phyloP scores from a whole-genome alignment of 2,888 invertebrate genomes.

The Xanthostigma xanthostigma region DNA sequence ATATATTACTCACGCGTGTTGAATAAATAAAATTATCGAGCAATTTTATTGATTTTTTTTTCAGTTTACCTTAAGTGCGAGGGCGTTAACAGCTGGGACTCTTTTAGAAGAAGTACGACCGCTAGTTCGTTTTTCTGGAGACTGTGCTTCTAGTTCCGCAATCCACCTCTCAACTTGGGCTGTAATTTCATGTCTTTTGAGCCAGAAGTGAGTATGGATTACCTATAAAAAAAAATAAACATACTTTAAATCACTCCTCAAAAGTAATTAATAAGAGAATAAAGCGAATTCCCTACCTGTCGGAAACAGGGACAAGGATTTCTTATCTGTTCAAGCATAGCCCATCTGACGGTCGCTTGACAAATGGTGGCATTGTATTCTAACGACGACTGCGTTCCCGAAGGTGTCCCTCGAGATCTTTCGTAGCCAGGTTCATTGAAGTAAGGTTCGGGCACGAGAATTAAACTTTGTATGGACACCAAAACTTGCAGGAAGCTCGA shows the following conservation, averaged over 20 bases:
- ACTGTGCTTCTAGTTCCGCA: conserved; percentile 66
- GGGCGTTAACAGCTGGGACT: conserved; percentile 34
- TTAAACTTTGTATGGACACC: conserved; percentile 84
- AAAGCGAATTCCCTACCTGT: conserved; percentile 38
- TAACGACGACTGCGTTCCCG: conserved; percentile 76
- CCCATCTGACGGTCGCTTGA: conserved; percentile 91
- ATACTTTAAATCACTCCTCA: not conserved
- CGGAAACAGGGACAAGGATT: conserved; percentile 85
- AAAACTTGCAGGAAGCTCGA: conserved; percentile 87
- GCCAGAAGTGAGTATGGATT: conserved; percentile 86
- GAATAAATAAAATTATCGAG: too few species aligned
- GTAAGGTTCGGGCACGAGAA: conserved; percentile 84
- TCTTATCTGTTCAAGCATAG: conserved; percentile 84
- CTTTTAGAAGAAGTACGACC: conserved; percentile 44
- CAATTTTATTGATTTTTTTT: too few species aligned
- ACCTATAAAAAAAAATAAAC: conserved; percentile 37
- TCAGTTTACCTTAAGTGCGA: conserved; percentile 51
- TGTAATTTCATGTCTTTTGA: conserved; percentile 81
- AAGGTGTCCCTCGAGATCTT: conserved; percentile 73
- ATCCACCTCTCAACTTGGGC: conserved; percentile 84
- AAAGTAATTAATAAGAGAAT: not conserved
- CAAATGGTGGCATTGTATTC: conserved; percentile 94
- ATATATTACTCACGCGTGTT: too few species aligned
- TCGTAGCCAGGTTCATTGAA: conserved; percentile 94
- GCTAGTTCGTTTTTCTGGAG: conserved; percentile 61